Conservation (phyloP, 2,888 invertebrate species). For the Euzetes globulus region DNA sequence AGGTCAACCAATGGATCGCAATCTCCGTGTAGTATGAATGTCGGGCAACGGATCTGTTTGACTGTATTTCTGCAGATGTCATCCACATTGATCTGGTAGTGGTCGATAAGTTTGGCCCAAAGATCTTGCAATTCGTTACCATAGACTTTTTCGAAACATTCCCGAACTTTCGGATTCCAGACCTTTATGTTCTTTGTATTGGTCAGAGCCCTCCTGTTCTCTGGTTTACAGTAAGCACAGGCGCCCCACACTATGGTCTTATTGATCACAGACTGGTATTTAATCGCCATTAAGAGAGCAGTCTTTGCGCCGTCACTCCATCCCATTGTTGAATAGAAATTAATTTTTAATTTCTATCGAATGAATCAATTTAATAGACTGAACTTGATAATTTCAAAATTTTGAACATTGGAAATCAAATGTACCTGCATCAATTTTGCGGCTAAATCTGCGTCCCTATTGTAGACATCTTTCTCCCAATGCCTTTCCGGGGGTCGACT, state of each 20-base stretch:
- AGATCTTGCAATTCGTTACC: conserved; percentile 62
- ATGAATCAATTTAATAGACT: neutral
- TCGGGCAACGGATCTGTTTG: conserved; percentile 62
- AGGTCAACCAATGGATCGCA: conserved; percentile 62
- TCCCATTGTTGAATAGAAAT: conserved; percentile 68
- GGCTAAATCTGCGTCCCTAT: conserved; percentile 47
- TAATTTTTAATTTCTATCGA: conserved; percentile 48
- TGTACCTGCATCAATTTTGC: conserved; percentile 43
- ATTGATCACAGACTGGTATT: conserved; percentile 58
- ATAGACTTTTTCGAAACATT: conserved; percentile 64
- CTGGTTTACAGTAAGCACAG: conserved; percentile 56
- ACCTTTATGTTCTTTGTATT: conserved; percentile 40
- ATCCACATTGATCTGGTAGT: neutral
- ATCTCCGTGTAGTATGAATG: conserved; percentile 71
- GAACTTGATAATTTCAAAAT: too few species aligned
- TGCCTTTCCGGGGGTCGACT: conserved; percentile 46
- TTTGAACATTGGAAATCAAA: too few species aligned
- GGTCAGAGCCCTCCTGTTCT: conserved; percentile 47
- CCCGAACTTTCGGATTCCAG: conserved; percentile 71
- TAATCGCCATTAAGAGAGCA: conserved; percentile 64
- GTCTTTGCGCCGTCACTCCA: conserved; percentile 85
- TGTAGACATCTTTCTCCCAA: conserved; percentile 44
- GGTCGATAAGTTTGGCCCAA: conserved; percentile 58
- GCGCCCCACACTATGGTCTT: conserved; percentile 71
- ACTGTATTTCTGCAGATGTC: conserved; percentile 57